Base-by-base conservation (phyloP, 1,140 invertebrate genomes). In the Drosophila setifemur region DNA sequence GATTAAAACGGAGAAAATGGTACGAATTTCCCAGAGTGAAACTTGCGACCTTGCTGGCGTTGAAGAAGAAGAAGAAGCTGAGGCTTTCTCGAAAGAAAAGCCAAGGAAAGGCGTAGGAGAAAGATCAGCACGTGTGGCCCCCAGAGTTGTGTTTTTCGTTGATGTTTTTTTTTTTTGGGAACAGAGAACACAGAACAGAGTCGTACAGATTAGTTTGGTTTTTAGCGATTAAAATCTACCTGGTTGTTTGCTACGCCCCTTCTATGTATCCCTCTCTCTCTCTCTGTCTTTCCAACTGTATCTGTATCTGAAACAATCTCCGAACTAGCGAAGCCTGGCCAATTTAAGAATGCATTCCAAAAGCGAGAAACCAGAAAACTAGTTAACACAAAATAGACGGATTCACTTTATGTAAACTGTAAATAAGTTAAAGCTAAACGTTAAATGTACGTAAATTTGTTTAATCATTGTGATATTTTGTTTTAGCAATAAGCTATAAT, bases 391-490 rank as follows among this genome's bases (percentile, higher is more conserved):
- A 47, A 12, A 23, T 58, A 58, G 39, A 28, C 9, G 21, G 52
- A 21, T 29, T 31, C 31, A 14, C 53, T 49, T 29, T 40, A 42
- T 55, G 33, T 63, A 50, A 47, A 60, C 35, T 78, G 75, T 79
- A 72, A 47, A 78, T 77, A 78, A 72, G 52, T 47, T 67, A 77
- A 14, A 37, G 14, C 14, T 37, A 37, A 77, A 72, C 43, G 57
- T 70, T 64, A 77, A 60, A 64, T 50, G 23, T 77, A 82, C 68
- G 61, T 83, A 70, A 73, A 70, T 66, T 63, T 61, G 81, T 83
- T 72, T 79, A 79, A 85, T 83, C 83, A 83, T 86, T 83, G 79
- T 83, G 79, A 83, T 83, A 83, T 83, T 74, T 74, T 74, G 64
- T 83, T 86, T 72, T 60, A 78, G 25, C 14, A 40, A 45, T 83